Evolutionary conservation across 2,888 invertebrate genomes (phyloP), one percentile per base, ranked within the genome.

Genomic region (Liposcelis brunnea): DNA sequence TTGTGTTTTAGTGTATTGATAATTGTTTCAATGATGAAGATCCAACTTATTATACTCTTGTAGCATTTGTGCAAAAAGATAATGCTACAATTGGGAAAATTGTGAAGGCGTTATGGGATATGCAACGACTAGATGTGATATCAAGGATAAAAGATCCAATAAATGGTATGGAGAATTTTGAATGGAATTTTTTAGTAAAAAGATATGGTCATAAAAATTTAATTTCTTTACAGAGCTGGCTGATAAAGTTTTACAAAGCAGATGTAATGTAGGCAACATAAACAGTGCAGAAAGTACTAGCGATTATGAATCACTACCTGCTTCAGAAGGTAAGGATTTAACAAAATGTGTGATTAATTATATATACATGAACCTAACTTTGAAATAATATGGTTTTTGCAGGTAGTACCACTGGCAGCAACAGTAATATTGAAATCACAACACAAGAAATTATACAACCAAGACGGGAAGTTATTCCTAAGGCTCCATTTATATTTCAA

Each of bases 21-120:
- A 40, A 19, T 19, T 18, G 16, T 18, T 47, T 31, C 37, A 47
- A 33, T 35, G 18, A 47, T 46, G 45, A 47, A 18, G 47, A 45
- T 32, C 31, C 21, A 36, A 37, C 44, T 6, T 43, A 47, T 16
- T 12, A 43, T n/a, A 35, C 36, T 10, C 14, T 47, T 8, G n/a
- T 36, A 14, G 26, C 43, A 34, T 47, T 14, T 31, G 14, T 31
- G 11, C 47, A 47, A 37, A 18, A 46, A 26, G 18, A 26, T 4
- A 16, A 35, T 37, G 18, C 47, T 19, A 46, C 47, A 26, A 32
- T 47, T n/a, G 37, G 31, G 2, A 47, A 36, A 47, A 11, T 47
- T 7, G 18, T 47, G 4, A 11, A 45, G 14, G 36, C 38, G 14
- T 12, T 47, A 16, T 11, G n/a, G 15, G 35, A 47, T 11, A 47